phyloP scores from a whole-genome alignment of 2,888 invertebrate genomes.

The Hermodice carunculata region DNA sequence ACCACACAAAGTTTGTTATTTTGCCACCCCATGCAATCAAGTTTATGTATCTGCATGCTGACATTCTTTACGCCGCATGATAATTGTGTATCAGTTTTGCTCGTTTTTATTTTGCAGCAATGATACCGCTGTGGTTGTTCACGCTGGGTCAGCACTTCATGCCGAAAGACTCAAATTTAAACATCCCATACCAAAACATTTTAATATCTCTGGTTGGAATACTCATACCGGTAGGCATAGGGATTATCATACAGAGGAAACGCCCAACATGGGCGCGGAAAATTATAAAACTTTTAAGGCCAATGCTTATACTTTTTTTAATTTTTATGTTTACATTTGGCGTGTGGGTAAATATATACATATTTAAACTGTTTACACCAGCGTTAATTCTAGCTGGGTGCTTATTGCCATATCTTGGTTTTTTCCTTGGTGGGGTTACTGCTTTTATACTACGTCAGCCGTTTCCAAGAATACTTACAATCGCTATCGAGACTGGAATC shows the following conservation, averaged over 20 bases:
- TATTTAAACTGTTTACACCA: constrained; percentile 85
- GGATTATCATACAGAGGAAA: constrained; percentile 67
- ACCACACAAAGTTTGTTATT: too few relatives aligned
- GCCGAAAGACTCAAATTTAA: constrained; percentile 45
- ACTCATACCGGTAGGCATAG: constrained; percentile 71
- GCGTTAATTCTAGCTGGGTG: constrained; percentile 53
- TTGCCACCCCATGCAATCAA: too few relatives aligned
- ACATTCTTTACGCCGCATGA: too few relatives aligned
- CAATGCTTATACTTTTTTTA: constrained; percentile 70
- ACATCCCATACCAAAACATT: constrained; percentile 70
- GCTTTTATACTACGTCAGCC: constrained; percentile 51
- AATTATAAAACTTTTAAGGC: constrained; percentile 65
- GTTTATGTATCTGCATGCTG: too few relatives aligned
- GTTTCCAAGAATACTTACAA: constrained; percentile 74
- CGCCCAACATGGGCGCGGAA: constrained; percentile 60
- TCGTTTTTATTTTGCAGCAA: constrained; percentile 59
- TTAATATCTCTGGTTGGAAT: constrained; percentile 68
- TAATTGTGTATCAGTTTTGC: neutral
- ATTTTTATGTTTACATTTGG: constrained; percentile 70
- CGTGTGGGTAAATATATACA: constrained; percentile 83
- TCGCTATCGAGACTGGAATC: constrained; percentile 86
- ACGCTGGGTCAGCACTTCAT: constrained; percentile 65
- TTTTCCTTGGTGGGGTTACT: constrained; percentile 54
- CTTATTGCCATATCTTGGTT: constrained; percentile 63
- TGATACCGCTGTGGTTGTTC: constrained; percentile 73